Percentiles rank a stretch among this genome's conserved stretches.
Conservation (phyloP, 1,140 invertebrate species). For the Trichonephila clavata region DNA sequence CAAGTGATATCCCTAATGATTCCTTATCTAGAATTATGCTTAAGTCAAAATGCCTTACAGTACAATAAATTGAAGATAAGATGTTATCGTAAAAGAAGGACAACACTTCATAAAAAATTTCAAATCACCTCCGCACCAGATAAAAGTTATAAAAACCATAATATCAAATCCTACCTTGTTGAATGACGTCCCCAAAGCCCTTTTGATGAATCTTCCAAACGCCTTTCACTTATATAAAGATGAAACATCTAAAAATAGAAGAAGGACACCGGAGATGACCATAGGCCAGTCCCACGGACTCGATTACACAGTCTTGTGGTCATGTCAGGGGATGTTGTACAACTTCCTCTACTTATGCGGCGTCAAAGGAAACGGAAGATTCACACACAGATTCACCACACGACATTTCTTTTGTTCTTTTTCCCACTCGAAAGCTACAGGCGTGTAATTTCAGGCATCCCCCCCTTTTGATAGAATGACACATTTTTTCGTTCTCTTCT, state of each 20-base stretch:
- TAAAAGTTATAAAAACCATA: too few species aligned
- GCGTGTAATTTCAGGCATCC: background rate
- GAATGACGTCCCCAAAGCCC: background rate
- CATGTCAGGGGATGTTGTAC: conserved; percentile 14
- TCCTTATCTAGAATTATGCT: too few species aligned
- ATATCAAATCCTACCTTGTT: background rate
- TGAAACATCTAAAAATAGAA: background rate
- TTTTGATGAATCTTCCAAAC: background rate
- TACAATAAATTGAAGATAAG: too few species aligned
- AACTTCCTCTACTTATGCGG: conserved; percentile 21
- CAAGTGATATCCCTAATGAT: too few species aligned
- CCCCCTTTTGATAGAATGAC: background rate
- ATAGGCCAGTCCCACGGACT: background rate
- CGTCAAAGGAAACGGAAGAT: conserved; percentile 17
- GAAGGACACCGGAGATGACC: background rate
- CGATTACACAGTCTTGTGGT: background rate
- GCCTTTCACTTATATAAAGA: background rate
- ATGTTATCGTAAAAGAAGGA: too few species aligned
- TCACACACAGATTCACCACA: background rate
- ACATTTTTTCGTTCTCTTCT: background rate
- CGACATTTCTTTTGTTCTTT: background rate
- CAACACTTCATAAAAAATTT: too few species aligned
- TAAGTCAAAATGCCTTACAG: too few species aligned
- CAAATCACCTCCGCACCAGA: too few species aligned
- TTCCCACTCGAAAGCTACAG: background rate